These are phyloP conservation scores for cattle (Bos taurus) DNA, from an alignment of 2,113 vertebrate genomes.

Conservation along the genomic window DNA sequence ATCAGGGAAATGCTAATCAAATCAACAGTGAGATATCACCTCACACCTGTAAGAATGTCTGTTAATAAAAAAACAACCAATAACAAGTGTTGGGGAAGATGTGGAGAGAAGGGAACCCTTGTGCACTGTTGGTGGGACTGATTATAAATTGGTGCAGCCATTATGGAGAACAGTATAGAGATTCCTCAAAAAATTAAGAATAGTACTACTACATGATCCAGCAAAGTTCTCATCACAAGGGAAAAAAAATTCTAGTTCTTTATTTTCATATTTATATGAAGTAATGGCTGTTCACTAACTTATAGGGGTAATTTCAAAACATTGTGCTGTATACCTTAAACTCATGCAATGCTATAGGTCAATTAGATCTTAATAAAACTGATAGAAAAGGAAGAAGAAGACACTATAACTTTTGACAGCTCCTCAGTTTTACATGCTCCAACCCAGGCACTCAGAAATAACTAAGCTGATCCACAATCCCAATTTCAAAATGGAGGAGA, in stretches of 20 bases:
- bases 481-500: background rate
- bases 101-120: background rate
- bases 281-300: background rate
- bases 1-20: background rate
- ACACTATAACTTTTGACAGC: background rate
- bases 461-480: background rate
- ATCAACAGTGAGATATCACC: background rate
- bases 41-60: background rate
- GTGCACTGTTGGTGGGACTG: background rate
- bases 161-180: background rate
- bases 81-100: background rate
- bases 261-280: background rate
- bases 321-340: background rate
- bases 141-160: background rate
- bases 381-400: background rate
- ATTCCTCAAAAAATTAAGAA: background rate
- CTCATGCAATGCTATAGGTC: background rate
- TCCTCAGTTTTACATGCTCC: background rate
- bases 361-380: background rate
- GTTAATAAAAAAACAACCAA: background rate
- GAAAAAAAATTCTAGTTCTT: background rate
- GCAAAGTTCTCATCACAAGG: background rate
- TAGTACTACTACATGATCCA: background rate
- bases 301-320: background rate
- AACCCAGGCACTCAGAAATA: background rate